Conservation (phyloP, 2,797 vertebrate genomes). For the Darevskia mixta region DNA sequence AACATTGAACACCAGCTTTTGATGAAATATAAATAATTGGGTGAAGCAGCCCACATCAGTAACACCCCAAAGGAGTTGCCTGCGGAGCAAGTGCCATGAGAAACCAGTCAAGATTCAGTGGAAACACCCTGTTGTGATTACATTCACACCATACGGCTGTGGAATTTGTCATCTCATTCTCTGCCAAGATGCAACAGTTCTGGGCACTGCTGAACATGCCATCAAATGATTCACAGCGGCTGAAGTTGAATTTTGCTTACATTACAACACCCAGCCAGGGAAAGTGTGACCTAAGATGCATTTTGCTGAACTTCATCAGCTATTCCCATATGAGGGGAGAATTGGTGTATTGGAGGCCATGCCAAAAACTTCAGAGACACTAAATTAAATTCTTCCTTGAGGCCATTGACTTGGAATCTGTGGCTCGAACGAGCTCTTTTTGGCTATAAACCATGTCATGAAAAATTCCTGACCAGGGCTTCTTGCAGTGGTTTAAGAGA, state of each 20-base stretch:
- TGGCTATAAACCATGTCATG: slow-evolving; percentile 30
- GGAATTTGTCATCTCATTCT: slow-evolving; percentile 17
- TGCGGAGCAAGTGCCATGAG: slow-evolving; percentile 26
- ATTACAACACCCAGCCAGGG: neutral
- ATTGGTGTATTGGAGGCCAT: slow-evolving; percentile 29
- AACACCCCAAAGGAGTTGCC: slow-evolving; percentile 47
- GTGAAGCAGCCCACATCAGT: slow-evolving; percentile 16
- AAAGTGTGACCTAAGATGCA: slow-evolving; percentile 45
- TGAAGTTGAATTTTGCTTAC: slow-evolving; percentile 15
- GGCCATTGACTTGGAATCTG: slow-evolving; percentile 49
- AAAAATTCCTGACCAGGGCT: neutral
- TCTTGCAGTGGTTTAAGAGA: slow-evolving; percentile 36
- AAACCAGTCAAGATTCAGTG: slow-evolving; percentile 63
- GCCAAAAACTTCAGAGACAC: slow-evolving; percentile 40
- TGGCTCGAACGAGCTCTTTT: slow-evolving; percentile 53
- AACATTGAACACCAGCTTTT: neutral
- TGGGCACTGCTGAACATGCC: slow-evolving; percentile 27
- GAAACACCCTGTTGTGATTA: slow-evolving; percentile 48
- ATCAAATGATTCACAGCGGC: slow-evolving; percentile 15
- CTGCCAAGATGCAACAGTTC: slow-evolving; percentile 36
- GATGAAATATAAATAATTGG: slow-evolving; percentile 22
- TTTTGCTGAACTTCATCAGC: slow-evolving; percentile 39
- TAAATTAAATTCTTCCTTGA: slow-evolving; percentile 53
- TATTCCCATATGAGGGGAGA: slow-evolving; percentile 23
- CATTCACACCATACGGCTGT: slow-evolving; percentile 51